These are phyloP conservation scores for Drosophila serrata DNA, from an alignment of 1,140 invertebrate genomes.

Conservation along the genomic window DNA sequence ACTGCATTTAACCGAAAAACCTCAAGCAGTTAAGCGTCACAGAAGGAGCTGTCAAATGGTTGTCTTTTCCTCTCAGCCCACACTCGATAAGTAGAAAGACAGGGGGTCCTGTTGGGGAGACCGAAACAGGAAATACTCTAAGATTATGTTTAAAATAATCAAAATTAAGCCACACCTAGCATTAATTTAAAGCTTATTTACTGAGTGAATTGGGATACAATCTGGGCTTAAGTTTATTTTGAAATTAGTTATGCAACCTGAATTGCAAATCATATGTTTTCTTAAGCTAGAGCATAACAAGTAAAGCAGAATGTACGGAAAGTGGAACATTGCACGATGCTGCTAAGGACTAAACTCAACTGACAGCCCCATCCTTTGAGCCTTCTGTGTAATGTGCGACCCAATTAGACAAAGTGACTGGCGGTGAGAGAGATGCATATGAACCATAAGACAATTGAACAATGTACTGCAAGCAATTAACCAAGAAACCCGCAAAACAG, in stretches of 20 bases:
- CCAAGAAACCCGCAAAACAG: conserved; percentile 35
- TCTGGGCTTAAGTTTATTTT: background rate
- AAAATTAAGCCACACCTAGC: background rate
- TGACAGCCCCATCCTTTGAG: conserved; percentile 12
- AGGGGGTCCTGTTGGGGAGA: background rate
- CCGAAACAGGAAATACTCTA: conserved; percentile 1
- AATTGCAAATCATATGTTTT: too few species aligned
- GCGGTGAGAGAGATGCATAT: conserved; percentile 72
- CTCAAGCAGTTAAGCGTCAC: conserved; percentile 75
- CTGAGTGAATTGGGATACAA: background rate
- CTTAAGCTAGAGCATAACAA: background rate
- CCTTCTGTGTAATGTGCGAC: conserved; percentile 70
- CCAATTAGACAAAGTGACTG: conserved; percentile 82
- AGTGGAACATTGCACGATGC: conserved; percentile 68
- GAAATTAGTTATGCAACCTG: background rate
- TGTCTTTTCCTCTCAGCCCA: conserved; percentile 61
- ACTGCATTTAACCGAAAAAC: conserved; percentile 80
- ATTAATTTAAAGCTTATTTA: background rate
- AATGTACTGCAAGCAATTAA: conserved; percentile 73
- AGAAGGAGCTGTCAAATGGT: conserved; percentile 73
- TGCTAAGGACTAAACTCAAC: conserved; percentile 12
- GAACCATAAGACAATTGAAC: conserved; percentile 83
- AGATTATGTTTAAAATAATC: too few species aligned
- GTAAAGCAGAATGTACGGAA: conserved; percentile 17
- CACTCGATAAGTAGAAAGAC: background rate